A percentile compares a stretch with the other conserved stretches of the same genome.
Conservation (phyloP, 2,113 vertebrate species). For the Fregetta grallaria region DNA sequence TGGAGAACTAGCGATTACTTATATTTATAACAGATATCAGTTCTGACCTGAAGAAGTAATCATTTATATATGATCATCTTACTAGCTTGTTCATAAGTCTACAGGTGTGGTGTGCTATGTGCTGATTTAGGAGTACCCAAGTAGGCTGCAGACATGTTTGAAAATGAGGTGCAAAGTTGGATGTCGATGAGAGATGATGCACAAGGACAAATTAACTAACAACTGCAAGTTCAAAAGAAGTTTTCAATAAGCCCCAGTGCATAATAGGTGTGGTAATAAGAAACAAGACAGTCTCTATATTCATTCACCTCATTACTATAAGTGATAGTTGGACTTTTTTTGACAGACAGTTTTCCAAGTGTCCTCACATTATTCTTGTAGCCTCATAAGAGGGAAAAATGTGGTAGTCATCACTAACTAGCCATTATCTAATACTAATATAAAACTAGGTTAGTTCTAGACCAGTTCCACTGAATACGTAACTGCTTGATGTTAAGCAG, state of each 20-base stretch:
- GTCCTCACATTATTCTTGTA: not conserved
- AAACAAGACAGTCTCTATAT: not conserved
- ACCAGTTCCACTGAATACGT: not conserved
- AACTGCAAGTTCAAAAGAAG: not conserved
- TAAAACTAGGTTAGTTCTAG: not conserved
- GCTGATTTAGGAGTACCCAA: not conserved
- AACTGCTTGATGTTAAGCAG: not conserved
- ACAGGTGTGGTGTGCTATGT: too few relatives aligned
- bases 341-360: not conserved
- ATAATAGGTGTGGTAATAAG: not conserved
- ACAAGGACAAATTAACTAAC: not conserved
- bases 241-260: not conserved
- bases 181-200: not conserved
- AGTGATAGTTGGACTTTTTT: not conserved
- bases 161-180: not conserved
- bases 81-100: not conserved
- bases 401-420: not conserved
- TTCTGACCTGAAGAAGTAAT: not conserved
- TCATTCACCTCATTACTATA: not conserved
- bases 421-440: not conserved
- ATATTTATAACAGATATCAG: not conserved
- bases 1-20: not conserved
- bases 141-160: not conserved
- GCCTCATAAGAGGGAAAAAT: not conserved
- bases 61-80: not conserved